A percentile compares a stretch with the other conserved stretches of the same genome.
Conservation (phyloP, 2,113 vertebrate species). For the Garra rufa region DNA sequence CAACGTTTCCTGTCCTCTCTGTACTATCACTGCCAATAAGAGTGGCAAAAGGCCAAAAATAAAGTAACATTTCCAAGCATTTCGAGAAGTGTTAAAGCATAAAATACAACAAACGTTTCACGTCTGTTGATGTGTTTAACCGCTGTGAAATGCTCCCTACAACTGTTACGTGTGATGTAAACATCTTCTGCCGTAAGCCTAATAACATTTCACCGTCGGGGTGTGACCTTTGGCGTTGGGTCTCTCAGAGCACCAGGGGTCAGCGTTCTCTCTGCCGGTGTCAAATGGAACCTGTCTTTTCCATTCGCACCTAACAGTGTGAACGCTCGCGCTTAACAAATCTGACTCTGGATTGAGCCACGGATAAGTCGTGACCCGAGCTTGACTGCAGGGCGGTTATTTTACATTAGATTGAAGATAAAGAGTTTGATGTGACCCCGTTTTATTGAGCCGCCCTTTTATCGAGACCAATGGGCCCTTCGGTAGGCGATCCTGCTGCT, state of each 20-base stretch:
- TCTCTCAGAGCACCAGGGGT: slow-evolving; percentile 5
- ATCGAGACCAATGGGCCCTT: slow-evolving; percentile 71
- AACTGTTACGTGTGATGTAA: neutral
- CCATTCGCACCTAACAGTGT: slow-evolving; percentile 47
- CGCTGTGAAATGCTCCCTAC: neutral
- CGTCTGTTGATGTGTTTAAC: neutral
- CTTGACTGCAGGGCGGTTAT: slow-evolving; percentile 58
- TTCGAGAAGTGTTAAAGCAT: neutral
- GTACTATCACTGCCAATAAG: neutral
- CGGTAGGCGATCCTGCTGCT: slow-evolving; percentile 67
- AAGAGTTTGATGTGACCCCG: slow-evolving; percentile 73
- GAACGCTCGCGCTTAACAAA: slow-evolving; percentile 36
- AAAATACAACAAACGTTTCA: slow-evolving; percentile 5
- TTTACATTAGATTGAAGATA: slow-evolving; percentile 70
- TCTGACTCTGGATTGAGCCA: slow-evolving; percentile 49
- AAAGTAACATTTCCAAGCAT: neutral
- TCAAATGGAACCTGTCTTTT: slow-evolving; percentile 50
- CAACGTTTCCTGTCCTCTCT: neutral
- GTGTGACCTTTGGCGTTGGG: slow-evolving; percentile 15
- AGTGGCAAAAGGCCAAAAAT: slow-evolving; percentile 10
- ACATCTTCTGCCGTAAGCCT: neutral
- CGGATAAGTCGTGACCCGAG: slow-evolving; percentile 39
- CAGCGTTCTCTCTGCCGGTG: neutral
- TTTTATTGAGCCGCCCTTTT: slow-evolving; percentile 63
- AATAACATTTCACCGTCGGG: neutral